Base-by-base conservation (phyloP, 2,888 invertebrate species). In the Chrysolina americana region DNA sequence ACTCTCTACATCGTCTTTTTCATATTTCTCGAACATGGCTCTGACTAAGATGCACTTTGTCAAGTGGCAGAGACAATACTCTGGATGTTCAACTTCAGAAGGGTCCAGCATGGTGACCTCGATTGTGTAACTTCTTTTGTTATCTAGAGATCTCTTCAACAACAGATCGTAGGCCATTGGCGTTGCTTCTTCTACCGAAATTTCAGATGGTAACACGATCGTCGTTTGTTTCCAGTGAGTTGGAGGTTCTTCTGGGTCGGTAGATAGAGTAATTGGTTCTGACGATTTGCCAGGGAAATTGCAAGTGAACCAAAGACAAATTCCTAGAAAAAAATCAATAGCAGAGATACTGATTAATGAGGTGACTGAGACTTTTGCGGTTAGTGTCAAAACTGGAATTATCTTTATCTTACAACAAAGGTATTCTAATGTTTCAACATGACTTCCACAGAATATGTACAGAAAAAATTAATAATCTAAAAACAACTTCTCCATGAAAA, bases 301-400 rank as follows among this genome's bases (percentile, higher is more conserved):
- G 79, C 94, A 94, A 13, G 92, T 92, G 86, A 96, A 96, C 96
- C 96, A 96, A 65, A 96, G 87, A 84, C 94, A 94, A 68, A 96
- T 89, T 19, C 94, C 94, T 79, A 41, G 19, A 69, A 71, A 68
- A 47, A n/a, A 71, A 68, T 0, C 36, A 36, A 36, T 4, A 36
- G 8, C 36, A 36, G 36, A 28, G 28, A 28, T 2, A 28, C 5
- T 28, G 5, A 5, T 28, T 28, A 28, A 5, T 28, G 28, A 28
- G 5, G 28, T 28, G 28, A 28, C 28, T 28, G 28, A 28, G 28
- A 28, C 28, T 28, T 28, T 5, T 28, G 28, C 5, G 2, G 5
- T 5, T 28, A n/a, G n/a, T 28, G 28, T 28, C 5, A 28, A 28
- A 28, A 28, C 28, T 3, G 5, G 28, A 5, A 28, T 5, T 28